A percentile compares a stretch with the other conserved stretches of the same genome.
Evolutionary conservation across 2,888 invertebrate species (phyloP).

Genomic region (Rapana venosa): DNA sequence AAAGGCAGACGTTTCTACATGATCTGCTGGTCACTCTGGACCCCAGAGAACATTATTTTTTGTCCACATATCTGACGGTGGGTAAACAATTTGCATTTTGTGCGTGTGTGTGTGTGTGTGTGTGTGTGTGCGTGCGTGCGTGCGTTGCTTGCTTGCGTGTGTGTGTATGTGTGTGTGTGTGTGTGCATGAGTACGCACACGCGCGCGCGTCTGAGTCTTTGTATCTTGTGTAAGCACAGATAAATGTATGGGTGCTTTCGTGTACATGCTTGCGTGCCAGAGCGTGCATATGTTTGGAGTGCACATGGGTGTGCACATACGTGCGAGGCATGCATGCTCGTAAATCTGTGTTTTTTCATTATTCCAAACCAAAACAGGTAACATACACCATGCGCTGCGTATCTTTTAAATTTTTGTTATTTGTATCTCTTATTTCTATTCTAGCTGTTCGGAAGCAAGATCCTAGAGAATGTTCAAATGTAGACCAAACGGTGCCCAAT

Average conservation of each 20-base stretch:
- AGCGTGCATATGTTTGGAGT: not conserved
- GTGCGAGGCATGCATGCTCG: not conserved
- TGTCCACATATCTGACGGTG: conserved; percentile 71
- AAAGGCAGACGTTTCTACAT: conserved; percentile 74
- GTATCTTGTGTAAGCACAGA: no score
- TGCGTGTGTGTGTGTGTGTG: conserved; percentile 7
- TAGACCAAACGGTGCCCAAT: no score
- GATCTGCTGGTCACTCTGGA: conserved; percentile 71
- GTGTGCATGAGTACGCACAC: not conserved
- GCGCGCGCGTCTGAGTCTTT: no score
- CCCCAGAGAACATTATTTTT: conserved; percentile 71
- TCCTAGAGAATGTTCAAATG: no score
- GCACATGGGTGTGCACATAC: not conserved
- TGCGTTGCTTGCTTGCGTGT: not conserved
- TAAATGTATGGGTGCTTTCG: not conserved
- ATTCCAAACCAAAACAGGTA: no score
- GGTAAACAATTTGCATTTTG: conserved; percentile 27
- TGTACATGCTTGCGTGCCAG: not conserved
- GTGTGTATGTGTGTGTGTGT: not conserved
- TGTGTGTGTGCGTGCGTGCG: not conserved
- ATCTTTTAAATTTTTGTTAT: no score
- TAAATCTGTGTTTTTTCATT: no score
- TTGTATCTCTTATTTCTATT: no score
- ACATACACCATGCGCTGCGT: no score
- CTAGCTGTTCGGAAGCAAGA: no score